Evolutionary conservation across 2,113 vertebrate genomes (phyloP).

Genomic region (Cepphus grylle): DNA sequence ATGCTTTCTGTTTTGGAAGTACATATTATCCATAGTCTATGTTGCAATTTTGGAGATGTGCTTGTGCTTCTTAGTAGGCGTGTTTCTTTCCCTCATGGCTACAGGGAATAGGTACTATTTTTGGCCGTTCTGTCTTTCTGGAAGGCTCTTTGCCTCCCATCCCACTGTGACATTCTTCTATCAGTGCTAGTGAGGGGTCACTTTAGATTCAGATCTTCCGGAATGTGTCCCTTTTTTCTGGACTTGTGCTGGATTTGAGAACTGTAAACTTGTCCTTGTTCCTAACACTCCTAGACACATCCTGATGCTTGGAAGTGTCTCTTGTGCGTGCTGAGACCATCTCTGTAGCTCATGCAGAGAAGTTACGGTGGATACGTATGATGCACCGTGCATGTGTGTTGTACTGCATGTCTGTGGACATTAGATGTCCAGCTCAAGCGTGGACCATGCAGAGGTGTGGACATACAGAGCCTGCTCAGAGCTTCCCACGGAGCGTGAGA

Average conservation of each 20-base stretch:
- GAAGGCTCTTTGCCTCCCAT: not conserved
- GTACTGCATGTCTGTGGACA: not conserved
- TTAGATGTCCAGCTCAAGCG: not conserved
- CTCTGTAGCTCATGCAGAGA: not conserved
- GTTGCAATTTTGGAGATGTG: not conserved
- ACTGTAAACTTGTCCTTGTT: not conserved
- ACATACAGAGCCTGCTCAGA: not conserved
- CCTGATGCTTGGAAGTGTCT: not conserved
- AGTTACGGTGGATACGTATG: accelerated
- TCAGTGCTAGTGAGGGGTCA: not conserved
- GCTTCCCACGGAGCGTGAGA: not conserved
- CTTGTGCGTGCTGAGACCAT: not conserved
- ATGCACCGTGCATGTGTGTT: not conserved
- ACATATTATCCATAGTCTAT: not conserved
- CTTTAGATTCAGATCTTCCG: not conserved
- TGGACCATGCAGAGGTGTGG: not conserved
- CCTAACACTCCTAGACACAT: not conserved
- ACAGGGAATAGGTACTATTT: not conserved
- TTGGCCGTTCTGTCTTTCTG: not conserved
- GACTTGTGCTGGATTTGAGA: not conserved
- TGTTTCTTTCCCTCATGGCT: not conserved
- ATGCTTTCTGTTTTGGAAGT: not conserved
- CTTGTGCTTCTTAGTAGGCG: not conserved
- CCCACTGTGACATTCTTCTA: not conserved
- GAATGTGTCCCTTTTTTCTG: not conserved